Evolutionary conservation across 2,113 vertebrate species (phyloP).

Genomic region (Albula goreensis): DNA sequence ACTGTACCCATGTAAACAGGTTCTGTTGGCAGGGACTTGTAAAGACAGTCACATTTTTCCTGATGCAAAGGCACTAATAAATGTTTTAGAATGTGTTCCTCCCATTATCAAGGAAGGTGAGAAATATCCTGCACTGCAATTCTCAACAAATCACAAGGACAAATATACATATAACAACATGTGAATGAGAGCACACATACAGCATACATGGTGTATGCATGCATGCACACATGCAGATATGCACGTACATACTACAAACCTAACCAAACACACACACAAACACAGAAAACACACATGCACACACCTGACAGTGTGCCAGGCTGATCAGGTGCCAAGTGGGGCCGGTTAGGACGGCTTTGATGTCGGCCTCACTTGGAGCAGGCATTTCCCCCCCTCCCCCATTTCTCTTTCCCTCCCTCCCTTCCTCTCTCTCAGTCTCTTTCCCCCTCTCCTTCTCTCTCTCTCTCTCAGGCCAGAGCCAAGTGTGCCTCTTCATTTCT

Average conservation of each 20-base stretch:
- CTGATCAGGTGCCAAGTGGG: conserved; percentile 43
- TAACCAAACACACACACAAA: conserved; percentile 3
- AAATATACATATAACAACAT: neutral
- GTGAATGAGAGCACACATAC: neutral
- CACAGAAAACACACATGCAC: conserved; percentile 6
- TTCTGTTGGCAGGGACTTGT: neutral
- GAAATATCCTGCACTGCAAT: neutral
- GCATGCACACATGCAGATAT: too few relatives aligned
- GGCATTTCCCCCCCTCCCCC: conserved; percentile 23
- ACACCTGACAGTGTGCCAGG: neutral
- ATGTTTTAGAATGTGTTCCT: neutral
- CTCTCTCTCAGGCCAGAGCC: neutral
- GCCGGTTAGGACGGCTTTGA: conserved; percentile 49
- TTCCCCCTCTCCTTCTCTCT: conserved; percentile 2
- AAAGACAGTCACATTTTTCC: neutral
- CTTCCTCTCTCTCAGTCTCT: conserved; percentile 30
- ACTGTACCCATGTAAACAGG: neutral
- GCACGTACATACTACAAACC: neutral
- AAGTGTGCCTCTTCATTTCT: conserved; percentile 4
- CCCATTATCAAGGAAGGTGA: neutral
- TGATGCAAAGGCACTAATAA: neutral
- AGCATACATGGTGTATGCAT: neutral
- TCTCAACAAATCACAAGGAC: neutral
- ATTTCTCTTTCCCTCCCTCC: neutral
- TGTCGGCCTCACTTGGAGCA: conserved; percentile 43